These are phyloP conservation scores for Hippocampus zosterae DNA, from an alignment of 2,113 vertebrate species.

Conservation along the genomic window DNA sequence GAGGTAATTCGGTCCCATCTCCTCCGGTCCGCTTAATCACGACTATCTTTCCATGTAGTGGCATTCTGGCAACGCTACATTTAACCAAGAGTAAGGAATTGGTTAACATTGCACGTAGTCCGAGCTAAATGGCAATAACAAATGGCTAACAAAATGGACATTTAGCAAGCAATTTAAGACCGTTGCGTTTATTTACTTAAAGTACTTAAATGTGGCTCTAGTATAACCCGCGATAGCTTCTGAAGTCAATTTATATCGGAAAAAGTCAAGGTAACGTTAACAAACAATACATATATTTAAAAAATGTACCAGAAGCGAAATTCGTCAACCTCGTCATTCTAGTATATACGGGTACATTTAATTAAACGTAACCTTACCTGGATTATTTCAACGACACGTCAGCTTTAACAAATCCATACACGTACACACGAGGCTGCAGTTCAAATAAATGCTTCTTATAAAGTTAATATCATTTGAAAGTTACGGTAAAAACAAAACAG, in stretches of 20 bases:
- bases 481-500: background rate
- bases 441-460: background rate
- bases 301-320: background rate
- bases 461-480: conserved; percentile 14
- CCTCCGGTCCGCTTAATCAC: conserved; percentile 81
- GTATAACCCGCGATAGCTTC: background rate
- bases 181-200: background rate
- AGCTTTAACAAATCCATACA: conserved; percentile 47
- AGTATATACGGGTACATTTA: background rate
- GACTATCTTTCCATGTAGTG: conserved; percentile 77
- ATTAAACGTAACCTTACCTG: conserved; percentile 35
- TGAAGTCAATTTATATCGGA: background rate
- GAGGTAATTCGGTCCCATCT: conserved; percentile 82
- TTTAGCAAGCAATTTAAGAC: background rate
- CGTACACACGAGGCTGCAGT: conserved; percentile 17
- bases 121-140: background rate
- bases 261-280: background rate
- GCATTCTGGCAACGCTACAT: conserved; percentile 76
- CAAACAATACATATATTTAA: background rate
- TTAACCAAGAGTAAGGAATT: background rate
- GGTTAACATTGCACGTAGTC: background rate
- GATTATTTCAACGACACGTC: conserved; percentile 30
- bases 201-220: background rate
- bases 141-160: background rate
- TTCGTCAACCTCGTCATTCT: background rate